Evolutionary conservation across 2,797 vertebrate species (phyloP).

Genomic region (Gadopsis bispinosus): DNA sequence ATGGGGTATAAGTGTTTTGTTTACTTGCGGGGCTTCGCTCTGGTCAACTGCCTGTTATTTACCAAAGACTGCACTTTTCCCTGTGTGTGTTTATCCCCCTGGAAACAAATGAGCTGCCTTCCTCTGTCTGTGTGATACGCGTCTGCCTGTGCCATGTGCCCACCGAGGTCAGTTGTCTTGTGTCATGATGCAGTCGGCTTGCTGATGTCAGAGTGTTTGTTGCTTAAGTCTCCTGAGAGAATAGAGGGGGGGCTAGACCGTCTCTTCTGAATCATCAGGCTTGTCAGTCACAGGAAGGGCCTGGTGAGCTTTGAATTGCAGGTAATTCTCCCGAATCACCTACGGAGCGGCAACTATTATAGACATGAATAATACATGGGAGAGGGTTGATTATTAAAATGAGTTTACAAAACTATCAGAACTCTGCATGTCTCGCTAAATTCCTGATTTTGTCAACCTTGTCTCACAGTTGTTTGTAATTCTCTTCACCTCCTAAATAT

Average conservation of each 20-base stretch:
- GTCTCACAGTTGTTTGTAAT: constrained; percentile 17
- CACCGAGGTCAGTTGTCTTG: constrained; percentile 36
- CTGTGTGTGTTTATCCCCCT: constrained; percentile 37
- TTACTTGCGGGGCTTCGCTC: constrained; percentile 15
- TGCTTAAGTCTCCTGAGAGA: constrained; percentile 43
- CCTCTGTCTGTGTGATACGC: constrained; percentile 23
- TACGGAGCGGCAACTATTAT: constrained; percentile 30
- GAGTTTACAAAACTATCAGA: constrained; percentile 21
- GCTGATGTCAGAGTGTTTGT: constrained; percentile 51
- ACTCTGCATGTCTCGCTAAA: neutral
- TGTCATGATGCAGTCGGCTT: constrained; percentile 45
- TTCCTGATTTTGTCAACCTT: constrained; percentile 26
- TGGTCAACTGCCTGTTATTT: constrained; percentile 31
- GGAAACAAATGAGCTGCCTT: constrained; percentile 29
- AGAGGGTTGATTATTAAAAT: constrained; percentile 47
- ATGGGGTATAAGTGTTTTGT: constrained; percentile 20
- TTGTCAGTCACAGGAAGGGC: constrained; percentile 58
- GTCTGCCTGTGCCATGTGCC: constrained; percentile 10
- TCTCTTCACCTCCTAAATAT: constrained; percentile 30
- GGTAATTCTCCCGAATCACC: constrained; percentile 39
- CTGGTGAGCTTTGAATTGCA: constrained; percentile 45
- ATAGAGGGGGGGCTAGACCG: neutral
- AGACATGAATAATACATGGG: constrained; percentile 69
- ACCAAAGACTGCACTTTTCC: neutral
- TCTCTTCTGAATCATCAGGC: constrained; percentile 57